Evolutionary conservation across 2,113 vertebrate genomes (phyloP).

Genomic region (Mastomys natalensis): DNA sequence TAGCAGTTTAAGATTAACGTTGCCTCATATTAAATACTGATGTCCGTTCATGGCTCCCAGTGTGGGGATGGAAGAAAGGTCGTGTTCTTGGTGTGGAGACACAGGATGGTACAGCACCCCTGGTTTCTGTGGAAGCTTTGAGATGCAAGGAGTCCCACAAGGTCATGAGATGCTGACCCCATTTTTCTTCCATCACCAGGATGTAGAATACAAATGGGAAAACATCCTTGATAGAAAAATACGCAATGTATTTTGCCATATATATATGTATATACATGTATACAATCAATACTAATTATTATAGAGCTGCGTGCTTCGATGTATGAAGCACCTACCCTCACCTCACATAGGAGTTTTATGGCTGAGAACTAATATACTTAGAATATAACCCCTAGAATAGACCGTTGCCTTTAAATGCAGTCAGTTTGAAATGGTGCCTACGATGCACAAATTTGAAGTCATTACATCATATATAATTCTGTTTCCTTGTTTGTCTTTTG

Average conservation of each 20-base stretch:
- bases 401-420: constrained; percentile 11
- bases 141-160: background rate
- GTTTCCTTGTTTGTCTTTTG: background rate
- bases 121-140: background rate
- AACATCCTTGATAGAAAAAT: background rate
- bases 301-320: background rate
- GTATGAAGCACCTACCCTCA: background rate
- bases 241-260: too few species aligned
- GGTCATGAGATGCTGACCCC: background rate
- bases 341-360: background rate
- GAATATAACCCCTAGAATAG: background rate
- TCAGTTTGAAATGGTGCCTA: constrained; percentile 37
- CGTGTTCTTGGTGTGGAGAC: background rate
- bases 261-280: too few species aligned
- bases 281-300: background rate
- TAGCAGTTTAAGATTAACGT: constrained; percentile 21
- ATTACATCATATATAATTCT: background rate
- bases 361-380: constrained; percentile 26
- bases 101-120: background rate
- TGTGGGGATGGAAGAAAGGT: background rate
- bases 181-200: background rate
- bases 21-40: background rate
- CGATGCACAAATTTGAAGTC: background rate
- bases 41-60: constrained; percentile 38
- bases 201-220: background rate